Percentiles rank a stretch among this genome's conserved stretches.
phyloP scores from a whole-genome alignment of 2,888 invertebrate genomes.

The Lasioglossum figueresi region DNA sequence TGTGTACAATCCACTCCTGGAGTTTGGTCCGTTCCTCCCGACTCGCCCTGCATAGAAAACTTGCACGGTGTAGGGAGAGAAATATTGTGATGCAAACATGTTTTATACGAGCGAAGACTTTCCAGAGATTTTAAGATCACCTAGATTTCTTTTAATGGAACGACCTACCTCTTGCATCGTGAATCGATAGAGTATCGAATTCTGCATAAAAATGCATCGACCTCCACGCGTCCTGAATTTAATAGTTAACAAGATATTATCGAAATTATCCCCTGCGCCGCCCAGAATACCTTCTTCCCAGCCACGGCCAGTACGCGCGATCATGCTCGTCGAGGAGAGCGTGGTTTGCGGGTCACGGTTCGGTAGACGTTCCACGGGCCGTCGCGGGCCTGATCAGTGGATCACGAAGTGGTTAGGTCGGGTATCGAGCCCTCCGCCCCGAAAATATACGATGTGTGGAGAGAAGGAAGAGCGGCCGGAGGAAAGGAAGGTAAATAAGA shows the following conservation, averaged over 20 bases:
- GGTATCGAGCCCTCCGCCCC: conserved; percentile 55
- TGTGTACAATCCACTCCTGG: too few species aligned
- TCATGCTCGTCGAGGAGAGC: conserved; percentile 7
- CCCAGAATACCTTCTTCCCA: neutral
- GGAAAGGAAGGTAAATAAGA: conserved; percentile 78
- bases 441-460: conserved; percentile 70
- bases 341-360: conserved; percentile 8
- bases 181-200: too few species aligned
- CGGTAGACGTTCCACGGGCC: conserved; percentile 38
- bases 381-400: conserved; percentile 59
- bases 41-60: too few species aligned
- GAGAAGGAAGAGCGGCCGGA: conserved; percentile 54
- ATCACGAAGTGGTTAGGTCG: conserved; percentile 65
- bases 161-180: neutral
- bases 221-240: neutral
- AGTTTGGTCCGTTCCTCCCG: too few species aligned
- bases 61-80: too few species aligned
- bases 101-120: too few species aligned
- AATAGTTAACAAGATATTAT: neutral
- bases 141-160: neutral
- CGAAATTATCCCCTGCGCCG: neutral
- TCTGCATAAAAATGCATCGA: neutral
- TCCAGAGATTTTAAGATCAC: too few species aligned
- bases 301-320: neutral
- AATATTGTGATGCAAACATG: too few species aligned